Percentiles rank a stretch among this genome's conserved stretches.
phyloP scores from a whole-genome alignment of 2,797 vertebrate genomes.

The Phrynocephalus guinanensis region DNA sequence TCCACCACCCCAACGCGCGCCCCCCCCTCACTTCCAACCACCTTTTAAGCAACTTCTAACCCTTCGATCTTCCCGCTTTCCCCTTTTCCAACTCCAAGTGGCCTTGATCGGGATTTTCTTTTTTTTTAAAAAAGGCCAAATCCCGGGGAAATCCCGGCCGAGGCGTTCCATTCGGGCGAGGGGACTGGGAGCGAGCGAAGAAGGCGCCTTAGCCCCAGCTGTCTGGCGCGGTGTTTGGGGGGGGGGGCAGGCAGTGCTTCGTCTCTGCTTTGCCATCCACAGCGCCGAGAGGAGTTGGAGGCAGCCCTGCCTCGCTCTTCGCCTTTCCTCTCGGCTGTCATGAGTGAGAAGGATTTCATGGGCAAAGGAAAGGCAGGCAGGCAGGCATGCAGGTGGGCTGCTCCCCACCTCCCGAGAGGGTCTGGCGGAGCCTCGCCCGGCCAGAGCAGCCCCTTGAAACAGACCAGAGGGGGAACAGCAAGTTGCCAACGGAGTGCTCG shows the following conservation, averaged over 20 bases:
- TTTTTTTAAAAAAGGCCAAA: slow-evolving; percentile 54
- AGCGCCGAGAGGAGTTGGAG: slow-evolving; percentile 67
- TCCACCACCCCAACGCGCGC: neutral
- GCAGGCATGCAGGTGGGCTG: slow-evolving; percentile 40
- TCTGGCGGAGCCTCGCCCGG: slow-evolving; percentile 37
- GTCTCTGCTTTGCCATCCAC: slow-evolving; percentile 53
- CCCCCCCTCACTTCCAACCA: slow-evolving; percentile 70
- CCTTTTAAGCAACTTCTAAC: slow-evolving; percentile 70
- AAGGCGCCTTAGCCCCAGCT: slow-evolving; percentile 68
- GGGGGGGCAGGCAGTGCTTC: slow-evolving; percentile 61
- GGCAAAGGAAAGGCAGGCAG: slow-evolving; percentile 54
- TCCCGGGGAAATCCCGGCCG: slow-evolving; percentile 65
- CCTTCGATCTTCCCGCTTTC: slow-evolving; percentile 46
- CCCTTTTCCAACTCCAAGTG: slow-evolving; percentile 69
- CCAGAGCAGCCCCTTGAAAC: slow-evolving; percentile 62
- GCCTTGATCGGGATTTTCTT: slow-evolving; percentile 54
- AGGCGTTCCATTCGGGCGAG: slow-evolving; percentile 69
- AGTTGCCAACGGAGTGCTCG: slow-evolving; percentile 67
- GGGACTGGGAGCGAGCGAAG: slow-evolving; percentile 64
- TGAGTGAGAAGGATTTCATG: slow-evolving; percentile 69
- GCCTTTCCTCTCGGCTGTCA: slow-evolving; percentile 62
- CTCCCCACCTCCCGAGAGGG: slow-evolving; percentile 53
- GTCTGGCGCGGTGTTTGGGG: slow-evolving; percentile 51
- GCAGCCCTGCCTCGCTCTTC: slow-evolving; percentile 65
- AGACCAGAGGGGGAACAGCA: slow-evolving; percentile 66